Base-by-base conservation (phyloP, 92 coral and sea anemone genomes). In the Paramuricea clavata region DNA sequence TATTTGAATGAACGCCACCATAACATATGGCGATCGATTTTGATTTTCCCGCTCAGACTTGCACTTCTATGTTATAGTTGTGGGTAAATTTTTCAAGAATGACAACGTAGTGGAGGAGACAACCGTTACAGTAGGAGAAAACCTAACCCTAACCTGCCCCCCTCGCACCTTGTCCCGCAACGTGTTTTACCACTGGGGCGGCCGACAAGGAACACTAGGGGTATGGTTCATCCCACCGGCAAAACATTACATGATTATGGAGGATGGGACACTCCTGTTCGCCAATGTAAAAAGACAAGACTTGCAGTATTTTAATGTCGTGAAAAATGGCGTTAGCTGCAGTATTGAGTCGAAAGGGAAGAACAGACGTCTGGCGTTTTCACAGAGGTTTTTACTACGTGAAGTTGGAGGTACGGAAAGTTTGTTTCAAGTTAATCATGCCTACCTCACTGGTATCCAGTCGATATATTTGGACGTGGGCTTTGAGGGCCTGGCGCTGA, bases 121-220 rank as follows among this genome's bases (percentile, higher is more conserved):
- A 13, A 34, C 57, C 16, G 84, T 60, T 15, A 60, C 73, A 21
- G 84, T 79, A 12, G 84, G 84, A 1, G 59, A 33, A 30, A 69
- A 61, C 43, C 49, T 79, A 16, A 39, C 19, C 56, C 43, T 79
- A 67, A 15, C 31, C 49, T 79, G 84, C 67, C 84, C 84, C 22
- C 72, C 84, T 12, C 84, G 73, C 2, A 79, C 72, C n/a, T 36
- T 57, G 1, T 59, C 84, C 54, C 54, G 34, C 5, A 79, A 79
- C 57, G 56, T 61, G 22, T 79, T 28, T 34, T 79, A 79, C 50
- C 84, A 79, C 57, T 79, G 84, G 84, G 84, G 84, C 0, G 84
- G 84, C 16, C 54, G 57, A 8, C 69, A 33, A 22, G 84, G 72
- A 1, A n/a, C 32, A 3, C 39, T 56, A 0, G 73, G 84, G 12